phyloP scores from a whole-genome alignment of 2,797 vertebrate genomes.

The Chelon labrosus region DNA sequence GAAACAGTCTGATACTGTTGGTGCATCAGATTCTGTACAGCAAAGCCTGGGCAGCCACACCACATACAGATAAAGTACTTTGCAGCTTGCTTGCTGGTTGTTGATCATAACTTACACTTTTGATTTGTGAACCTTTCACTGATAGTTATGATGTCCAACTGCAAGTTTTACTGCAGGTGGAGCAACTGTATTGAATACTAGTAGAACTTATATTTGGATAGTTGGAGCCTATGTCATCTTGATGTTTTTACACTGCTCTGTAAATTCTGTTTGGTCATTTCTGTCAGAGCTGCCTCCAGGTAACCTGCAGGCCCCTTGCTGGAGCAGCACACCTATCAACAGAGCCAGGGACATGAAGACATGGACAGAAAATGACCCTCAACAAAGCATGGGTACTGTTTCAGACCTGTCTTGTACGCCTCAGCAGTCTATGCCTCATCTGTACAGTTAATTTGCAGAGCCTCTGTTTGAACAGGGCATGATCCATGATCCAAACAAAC shows the following conservation, averaged over 20 bases:
- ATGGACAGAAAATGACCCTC: conserved; percentile 5
- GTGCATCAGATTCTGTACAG: conserved; percentile 5
- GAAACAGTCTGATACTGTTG: neutral
- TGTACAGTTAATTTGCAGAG: conserved; percentile 49
- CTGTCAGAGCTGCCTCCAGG: conserved; percentile 4
- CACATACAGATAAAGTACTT: neutral
- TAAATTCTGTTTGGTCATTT: conserved; percentile 4
- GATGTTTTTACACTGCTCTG: conserved; percentile 17
- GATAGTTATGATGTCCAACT: neutral
- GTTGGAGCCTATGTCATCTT: conserved; percentile 27
- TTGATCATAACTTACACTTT: conserved; percentile 13
- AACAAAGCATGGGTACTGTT: conserved; percentile 16
- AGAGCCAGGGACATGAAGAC: conserved; percentile 10
- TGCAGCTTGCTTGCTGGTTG: neutral
- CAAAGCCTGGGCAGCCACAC: neutral
- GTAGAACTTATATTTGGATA: conserved; percentile 1
- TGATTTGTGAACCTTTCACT: neutral
- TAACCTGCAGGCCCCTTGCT: conserved; percentile 14
- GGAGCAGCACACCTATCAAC: neutral
- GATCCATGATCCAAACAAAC: conserved; percentile 55
- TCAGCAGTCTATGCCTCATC: conserved; percentile 22
- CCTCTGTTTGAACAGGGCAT: conserved; percentile 47
- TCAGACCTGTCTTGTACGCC: conserved; percentile 22
- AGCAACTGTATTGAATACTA: neutral
- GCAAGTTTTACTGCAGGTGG: neutral